These are phyloP conservation scores for Taphrorychus bicolor DNA, from an alignment of 2,888 invertebrate genomes.

Conservation along the genomic window DNA sequence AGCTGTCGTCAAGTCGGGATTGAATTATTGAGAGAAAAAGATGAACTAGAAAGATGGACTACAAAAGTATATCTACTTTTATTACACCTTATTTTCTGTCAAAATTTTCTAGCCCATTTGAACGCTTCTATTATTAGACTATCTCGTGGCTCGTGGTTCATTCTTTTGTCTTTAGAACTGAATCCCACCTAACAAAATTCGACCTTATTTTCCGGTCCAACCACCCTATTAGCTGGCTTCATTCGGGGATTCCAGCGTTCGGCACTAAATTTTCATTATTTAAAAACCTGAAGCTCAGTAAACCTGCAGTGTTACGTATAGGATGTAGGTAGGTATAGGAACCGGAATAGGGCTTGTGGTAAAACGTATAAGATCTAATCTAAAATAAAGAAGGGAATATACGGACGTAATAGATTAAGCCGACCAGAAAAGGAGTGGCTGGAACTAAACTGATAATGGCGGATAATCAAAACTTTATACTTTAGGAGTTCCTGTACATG, in stretches of 20 bases:
- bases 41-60: too few relatives aligned
- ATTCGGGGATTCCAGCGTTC: background rate
- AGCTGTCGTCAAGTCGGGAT: too few relatives aligned
- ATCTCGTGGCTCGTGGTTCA: too few relatives aligned
- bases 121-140: too few relatives aligned
- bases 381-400: slow-evolving; percentile 40
- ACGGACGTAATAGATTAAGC: slow-evolving; percentile 38
- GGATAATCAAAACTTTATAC: slow-evolving; percentile 48
- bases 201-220: background rate
- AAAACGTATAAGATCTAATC: slow-evolving; percentile 39
- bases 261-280: slow-evolving; percentile 31
- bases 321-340: slow-evolving; percentile 20
- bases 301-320: slow-evolving; percentile 27
- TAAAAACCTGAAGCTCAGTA: slow-evolving; percentile 28
- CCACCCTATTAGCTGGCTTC: slow-evolving; percentile 7
- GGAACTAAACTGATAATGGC: slow-evolving; percentile 54
- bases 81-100: too few relatives aligned
- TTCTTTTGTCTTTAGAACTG: background rate
- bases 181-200: background rate
- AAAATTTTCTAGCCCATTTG: too few relatives aligned
- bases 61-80: too few relatives aligned
- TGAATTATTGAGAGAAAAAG: too few relatives aligned
- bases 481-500: slow-evolving; percentile 54
- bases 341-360: slow-evolving; percentile 22
- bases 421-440: slow-evolving; percentile 51